Conservation (phyloP, 2,113 vertebrate genomes). For the Dasyurus viverrinus region DNA sequence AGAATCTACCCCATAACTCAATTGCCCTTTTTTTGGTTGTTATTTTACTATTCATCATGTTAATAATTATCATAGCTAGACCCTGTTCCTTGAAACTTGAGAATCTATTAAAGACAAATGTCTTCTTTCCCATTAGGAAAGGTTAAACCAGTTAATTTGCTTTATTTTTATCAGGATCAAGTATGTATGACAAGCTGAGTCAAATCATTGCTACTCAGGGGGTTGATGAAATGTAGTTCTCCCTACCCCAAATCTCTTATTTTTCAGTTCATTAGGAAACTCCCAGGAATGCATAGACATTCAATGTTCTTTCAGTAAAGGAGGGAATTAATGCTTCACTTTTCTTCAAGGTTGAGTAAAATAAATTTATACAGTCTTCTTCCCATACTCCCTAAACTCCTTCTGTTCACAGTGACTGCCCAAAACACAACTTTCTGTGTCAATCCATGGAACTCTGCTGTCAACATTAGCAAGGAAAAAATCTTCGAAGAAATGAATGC, state of each 20-base stretch:
- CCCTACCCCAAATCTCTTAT: slow-evolving; percentile 71
- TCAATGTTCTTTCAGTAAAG: slow-evolving; percentile 61
- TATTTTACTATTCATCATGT: not conserved
- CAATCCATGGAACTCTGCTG: slow-evolving; percentile 5
- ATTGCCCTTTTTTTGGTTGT: not conserved
- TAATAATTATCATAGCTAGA: not conserved
- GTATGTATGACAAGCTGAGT: slow-evolving; percentile 80
- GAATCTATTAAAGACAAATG: slow-evolving; percentile 57
- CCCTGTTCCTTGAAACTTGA: not conserved
- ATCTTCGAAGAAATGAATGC: slow-evolving; percentile 12
- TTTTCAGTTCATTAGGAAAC: slow-evolving; percentile 78
- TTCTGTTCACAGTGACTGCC: not conserved
- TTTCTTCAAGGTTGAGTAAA: slow-evolving; percentile 56
- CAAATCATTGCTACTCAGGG: slow-evolving; percentile 84
- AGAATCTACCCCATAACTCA: not conserved
- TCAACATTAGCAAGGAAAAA: slow-evolving; percentile 21
- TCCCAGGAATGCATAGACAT: slow-evolving; percentile 71
- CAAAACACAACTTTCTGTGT: slow-evolving; percentile 11
- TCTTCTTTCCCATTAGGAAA: slow-evolving; percentile 75
- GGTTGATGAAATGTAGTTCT: slow-evolving; percentile 83
- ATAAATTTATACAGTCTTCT: slow-evolving; percentile 23
- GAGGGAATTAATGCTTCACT: slow-evolving; percentile 52
- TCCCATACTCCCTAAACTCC: not conserved
- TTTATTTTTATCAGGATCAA: slow-evolving; percentile 85
- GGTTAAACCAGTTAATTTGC: slow-evolving; percentile 77